phyloP scores from a whole-genome alignment of 2,113 vertebrate genomes.

The Rhineura floridana region DNA sequence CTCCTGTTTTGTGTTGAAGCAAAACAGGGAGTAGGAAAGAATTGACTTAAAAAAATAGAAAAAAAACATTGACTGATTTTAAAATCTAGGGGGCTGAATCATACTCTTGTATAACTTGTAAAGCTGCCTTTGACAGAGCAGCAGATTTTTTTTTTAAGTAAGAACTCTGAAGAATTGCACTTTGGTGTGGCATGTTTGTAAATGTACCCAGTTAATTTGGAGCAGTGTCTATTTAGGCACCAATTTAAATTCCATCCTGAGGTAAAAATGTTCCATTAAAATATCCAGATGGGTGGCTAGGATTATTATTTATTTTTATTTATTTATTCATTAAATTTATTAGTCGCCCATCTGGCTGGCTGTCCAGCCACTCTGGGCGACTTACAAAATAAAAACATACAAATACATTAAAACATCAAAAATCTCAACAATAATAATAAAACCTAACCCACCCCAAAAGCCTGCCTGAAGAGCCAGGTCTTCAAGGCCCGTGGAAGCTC shows the following conservation, averaged over 20 bases:
- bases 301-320: too few relatives aligned
- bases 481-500: too few relatives aligned
- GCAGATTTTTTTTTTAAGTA: not conserved
- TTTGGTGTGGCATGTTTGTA: conserved; percentile 1
- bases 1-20: not conserved
- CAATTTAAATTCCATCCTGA: conserved; percentile 10
- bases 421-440: too few relatives aligned
- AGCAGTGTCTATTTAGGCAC: conserved; percentile 20
- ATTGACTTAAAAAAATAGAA: not conserved
- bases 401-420: too few relatives aligned
- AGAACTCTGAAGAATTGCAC: not conserved
- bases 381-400: too few relatives aligned
- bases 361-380: too few relatives aligned
- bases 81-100: not conserved
- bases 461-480: too few relatives aligned
- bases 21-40: not conserved
- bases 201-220: not conserved
- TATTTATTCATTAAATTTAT: too few relatives aligned
- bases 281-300: not conserved
- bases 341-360: too few relatives aligned
- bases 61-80: not conserved
- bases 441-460: too few relatives aligned
- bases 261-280: not conserved
- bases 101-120: not conserved
- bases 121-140: not conserved